Base-by-base conservation (phyloP, 2,113 vertebrate species). In the Mionectes macconnelli region DNA sequence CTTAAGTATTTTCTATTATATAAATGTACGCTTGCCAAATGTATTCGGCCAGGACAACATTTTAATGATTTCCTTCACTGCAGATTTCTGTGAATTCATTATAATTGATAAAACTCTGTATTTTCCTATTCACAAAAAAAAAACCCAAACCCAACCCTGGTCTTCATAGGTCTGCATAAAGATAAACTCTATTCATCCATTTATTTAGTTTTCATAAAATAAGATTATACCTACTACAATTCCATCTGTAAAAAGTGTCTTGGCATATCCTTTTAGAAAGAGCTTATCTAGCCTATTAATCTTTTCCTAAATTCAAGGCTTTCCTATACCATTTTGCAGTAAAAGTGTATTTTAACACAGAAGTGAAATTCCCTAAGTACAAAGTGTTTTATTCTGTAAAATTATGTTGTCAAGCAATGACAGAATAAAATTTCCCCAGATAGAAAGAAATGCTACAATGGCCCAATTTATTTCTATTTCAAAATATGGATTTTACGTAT, bases 31-130 rank as follows among this genome's bases (percentile, higher is more conserved):
- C 22, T 84, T 6, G 2, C 69, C 72, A 87, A 57, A 40, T 2
- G 11, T 82, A 80, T 95, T 96, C 93, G 91, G 63, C 44, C 14
- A 14, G 78, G 87, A 77, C n/a, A 83, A 90, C 55, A 40, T 91
- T 95, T 60, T 87, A 96, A 89, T 84, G 40, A 74, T 94, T 93
- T 96, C 67, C 57, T 93, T 96, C 89, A 64, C 62, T 87, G 67
- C 53, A 92, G 53, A 63, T 79, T 96, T 96, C 88, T 42, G 37
- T 83, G 90, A 90, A 85, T 81, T 94, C 92, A 76, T 66, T 96
- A 57, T 94, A 94, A 88, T 89, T 94, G 57, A 49, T 92, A 92
- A 93, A 97, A 93, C 73, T 57, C 37, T 25, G 4, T 70, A 44
- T 64, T 92, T 81, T 84, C 52, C 74, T 89, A 57, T 67, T 92